Evolutionary conservation across 2,113 vertebrate genomes (phyloP).

Genomic region (Centrocercus urophasianus): DNA sequence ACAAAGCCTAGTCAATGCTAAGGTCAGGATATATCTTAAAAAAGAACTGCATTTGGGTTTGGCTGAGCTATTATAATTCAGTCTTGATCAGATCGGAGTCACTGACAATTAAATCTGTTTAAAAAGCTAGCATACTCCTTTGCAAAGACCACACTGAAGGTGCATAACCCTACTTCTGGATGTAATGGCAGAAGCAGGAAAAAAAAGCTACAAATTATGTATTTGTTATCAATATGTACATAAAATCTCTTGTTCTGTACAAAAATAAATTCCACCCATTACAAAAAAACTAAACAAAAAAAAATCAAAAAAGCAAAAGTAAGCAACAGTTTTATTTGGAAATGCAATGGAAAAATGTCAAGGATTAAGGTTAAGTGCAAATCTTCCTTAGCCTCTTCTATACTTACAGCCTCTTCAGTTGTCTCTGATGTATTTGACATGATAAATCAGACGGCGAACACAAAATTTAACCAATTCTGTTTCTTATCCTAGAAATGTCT

Average conservation of each 20-base stretch:
- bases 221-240: not conserved
- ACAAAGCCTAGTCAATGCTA: not conserved
- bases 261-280: not conserved
- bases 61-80: accelerated
- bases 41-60: not conserved
- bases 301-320: not conserved
- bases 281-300: not conserved
- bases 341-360: not conserved
- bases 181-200: not conserved
- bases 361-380: not conserved
- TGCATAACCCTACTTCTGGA: not conserved
- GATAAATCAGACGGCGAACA: not conserved
- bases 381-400: not conserved
- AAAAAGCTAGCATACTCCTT: not conserved
- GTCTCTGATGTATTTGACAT: not conserved
- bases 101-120: not conserved
- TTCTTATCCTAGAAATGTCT: not conserved
- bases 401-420: not conserved
- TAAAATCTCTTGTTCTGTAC: not conserved
- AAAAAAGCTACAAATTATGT: accelerated
- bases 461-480: not conserved
- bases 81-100: not conserved
- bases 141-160: not conserved
- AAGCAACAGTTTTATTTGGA: not conserved
- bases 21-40: not conserved